Percentiles rank a stretch among this genome's conserved stretches.
Conservation (phyloP, 2,888 invertebrate genomes). For the Perizoma flavofasciatum region DNA sequence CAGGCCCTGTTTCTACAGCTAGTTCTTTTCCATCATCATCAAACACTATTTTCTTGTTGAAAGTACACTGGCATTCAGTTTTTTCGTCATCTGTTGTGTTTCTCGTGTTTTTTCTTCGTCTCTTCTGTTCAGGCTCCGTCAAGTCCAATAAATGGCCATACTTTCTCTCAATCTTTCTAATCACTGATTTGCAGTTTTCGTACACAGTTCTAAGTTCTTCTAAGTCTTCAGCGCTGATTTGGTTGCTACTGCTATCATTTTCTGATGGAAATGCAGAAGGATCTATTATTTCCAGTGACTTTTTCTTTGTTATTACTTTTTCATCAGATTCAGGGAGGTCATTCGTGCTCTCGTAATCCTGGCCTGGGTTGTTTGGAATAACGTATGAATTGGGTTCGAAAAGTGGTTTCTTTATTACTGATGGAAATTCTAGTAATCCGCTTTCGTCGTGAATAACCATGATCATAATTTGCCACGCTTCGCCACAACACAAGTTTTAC, state of each 20-base stretch:
- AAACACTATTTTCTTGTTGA: conserved; percentile 68
- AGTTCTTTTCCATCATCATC: conserved; percentile 67
- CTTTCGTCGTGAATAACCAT: conserved; percentile 60
- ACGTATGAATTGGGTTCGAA: conserved; percentile 51
- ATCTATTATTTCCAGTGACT: conserved; percentile 26
- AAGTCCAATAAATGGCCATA: conserved; percentile 69
- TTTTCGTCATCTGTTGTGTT: conserved; percentile 32
- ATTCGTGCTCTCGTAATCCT: conserved; percentile 41
- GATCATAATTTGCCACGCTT: conserved; percentile 12
- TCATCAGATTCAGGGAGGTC: conserved; percentile 9
- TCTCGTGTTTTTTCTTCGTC: conserved; percentile 28
- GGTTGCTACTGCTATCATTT: conserved; percentile 15
- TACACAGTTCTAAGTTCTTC: conserved; percentile 64
- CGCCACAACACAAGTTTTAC: conserved; percentile 4
- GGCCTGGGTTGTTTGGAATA: conserved; percentile 59
- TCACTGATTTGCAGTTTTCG: conserved; percentile 63
- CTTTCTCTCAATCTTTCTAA: conserved; percentile 66
- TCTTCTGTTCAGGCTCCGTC: conserved; percentile 31
- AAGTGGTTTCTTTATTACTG: conserved; percentile 42
- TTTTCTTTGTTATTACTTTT: conserved; percentile 29
- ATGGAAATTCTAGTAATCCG: conserved; percentile 44
- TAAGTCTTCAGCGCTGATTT: conserved; percentile 58
- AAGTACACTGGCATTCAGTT: conserved; percentile 55
- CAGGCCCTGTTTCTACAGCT: conserved; percentile 39
- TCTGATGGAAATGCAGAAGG: conserved; percentile 17